Conservation (phyloP, 2,113 vertebrate species). For the Nycticebus coucang region DNA sequence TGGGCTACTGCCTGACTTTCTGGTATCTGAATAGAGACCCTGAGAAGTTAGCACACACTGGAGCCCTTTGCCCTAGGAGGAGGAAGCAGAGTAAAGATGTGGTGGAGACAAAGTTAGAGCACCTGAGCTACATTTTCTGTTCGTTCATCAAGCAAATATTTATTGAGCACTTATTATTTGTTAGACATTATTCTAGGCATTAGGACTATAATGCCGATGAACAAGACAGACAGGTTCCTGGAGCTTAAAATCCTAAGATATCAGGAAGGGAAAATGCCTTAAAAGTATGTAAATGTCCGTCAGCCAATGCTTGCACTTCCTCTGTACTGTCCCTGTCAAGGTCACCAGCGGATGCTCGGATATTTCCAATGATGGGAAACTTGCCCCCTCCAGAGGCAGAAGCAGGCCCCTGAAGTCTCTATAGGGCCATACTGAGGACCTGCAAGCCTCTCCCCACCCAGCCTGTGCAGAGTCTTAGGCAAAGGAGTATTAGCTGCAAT, state of each 20-base stretch:
- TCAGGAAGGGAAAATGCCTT: neutral
- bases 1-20: neutral
- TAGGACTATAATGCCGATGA: neutral
- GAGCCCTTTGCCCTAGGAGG: neutral
- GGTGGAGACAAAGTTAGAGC: neutral
- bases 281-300: neutral
- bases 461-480: neutral
- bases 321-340: neutral
- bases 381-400: neutral
- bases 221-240: neutral
- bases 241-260: neutral
- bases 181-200: neutral
- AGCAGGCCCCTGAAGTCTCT: neutral
- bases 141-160: neutral
- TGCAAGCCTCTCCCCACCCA: neutral
- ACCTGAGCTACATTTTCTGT: neutral
- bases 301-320: neutral
- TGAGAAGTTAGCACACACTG: too few relatives aligned
- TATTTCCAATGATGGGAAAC: neutral
- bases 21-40: neutral
- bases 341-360: neutral
- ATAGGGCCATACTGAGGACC: neutral
- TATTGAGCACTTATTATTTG: neutral
- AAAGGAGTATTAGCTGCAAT: too few relatives aligned
- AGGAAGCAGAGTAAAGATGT: neutral